Evolutionary conservation across 2,888 invertebrate species (phyloP).

Genomic region (Polyploca ridens): DNA sequence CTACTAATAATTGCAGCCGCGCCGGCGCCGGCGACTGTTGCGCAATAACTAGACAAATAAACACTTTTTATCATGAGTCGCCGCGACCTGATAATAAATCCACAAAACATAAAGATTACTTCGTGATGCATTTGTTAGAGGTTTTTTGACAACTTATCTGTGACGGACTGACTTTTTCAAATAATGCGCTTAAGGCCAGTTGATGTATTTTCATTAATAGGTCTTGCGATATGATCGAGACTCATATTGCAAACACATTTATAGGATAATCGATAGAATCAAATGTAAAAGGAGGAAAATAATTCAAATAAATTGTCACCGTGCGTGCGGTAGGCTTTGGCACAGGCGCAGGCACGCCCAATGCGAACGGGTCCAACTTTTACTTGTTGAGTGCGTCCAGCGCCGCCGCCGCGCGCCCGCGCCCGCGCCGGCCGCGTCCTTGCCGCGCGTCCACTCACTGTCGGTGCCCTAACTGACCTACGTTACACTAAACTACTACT

Average conservation of each 20-base stretch:
- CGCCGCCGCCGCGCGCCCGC: background rate
- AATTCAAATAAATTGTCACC: background rate
- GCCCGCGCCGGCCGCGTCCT: background rate
- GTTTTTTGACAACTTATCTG: background rate
- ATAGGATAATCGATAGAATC: no score
- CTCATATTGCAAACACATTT: no score
- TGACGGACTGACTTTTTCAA: background rate
- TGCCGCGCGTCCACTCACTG: background rate
- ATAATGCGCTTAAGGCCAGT: no score
- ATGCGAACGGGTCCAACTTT: constrained; percentile 40
- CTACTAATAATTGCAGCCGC: background rate
- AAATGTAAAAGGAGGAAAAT: background rate
- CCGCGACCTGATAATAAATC: background rate
- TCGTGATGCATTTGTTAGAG: background rate
- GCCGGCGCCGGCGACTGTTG: background rate
- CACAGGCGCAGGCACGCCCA: constrained; percentile 22
- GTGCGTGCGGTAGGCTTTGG: background rate
- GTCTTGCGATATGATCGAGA: no score
- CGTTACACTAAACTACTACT: background rate
- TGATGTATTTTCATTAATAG: no score
- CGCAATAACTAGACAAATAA: constrained; percentile 4
- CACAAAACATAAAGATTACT: background rate
- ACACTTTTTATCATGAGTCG: background rate
- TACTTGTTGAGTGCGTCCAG: constrained; percentile 30
- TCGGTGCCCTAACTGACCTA: background rate